A percentile compares a stretch with the other conserved stretches of the same genome.
Evolutionary conservation across 2,113 vertebrate species (phyloP).

Genomic region (Mustela lutreola): DNA sequence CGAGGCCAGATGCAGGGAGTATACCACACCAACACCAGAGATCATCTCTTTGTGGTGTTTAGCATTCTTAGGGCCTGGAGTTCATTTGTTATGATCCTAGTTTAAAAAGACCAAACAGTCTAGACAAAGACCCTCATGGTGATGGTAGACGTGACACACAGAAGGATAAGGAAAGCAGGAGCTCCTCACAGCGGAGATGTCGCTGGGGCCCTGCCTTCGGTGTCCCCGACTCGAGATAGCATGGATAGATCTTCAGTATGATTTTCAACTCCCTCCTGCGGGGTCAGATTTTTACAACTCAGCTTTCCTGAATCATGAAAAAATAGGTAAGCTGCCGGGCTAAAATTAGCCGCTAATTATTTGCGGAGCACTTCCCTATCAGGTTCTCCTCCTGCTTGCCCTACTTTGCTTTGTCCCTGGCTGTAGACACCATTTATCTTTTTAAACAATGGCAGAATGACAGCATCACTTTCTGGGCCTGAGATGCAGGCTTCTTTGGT

Average conservation of each 20-base stretch:
- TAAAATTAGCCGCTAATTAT: conserved; percentile 82
- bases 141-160: neutral
- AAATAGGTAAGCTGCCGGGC: conserved; percentile 72
- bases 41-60: neutral
- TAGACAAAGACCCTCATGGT: neutral
- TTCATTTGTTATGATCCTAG: neutral
- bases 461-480: conserved; percentile 59
- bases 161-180: neutral
- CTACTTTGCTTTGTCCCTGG: conserved; percentile 70
- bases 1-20: neutral
- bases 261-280: conserved; percentile 34
- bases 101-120: neutral
- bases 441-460: conserved; percentile 46
- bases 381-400: conserved; percentile 53
- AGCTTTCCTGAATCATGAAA: conserved; percentile 59
- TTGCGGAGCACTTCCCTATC: conserved; percentile 48
- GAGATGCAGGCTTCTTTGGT: conserved; percentile 32
- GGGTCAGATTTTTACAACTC: conserved; percentile 60
- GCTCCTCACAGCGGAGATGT: neutral
- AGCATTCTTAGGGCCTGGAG: neutral
- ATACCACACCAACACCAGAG: neutral
- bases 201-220: neutral
- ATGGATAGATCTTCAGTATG: neutral
- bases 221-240: neutral
- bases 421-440: conserved; percentile 69